Evolutionary conservation across 2,888 invertebrate species (phyloP).

Genomic region (Hydroisotoma schaefferi): DNA sequence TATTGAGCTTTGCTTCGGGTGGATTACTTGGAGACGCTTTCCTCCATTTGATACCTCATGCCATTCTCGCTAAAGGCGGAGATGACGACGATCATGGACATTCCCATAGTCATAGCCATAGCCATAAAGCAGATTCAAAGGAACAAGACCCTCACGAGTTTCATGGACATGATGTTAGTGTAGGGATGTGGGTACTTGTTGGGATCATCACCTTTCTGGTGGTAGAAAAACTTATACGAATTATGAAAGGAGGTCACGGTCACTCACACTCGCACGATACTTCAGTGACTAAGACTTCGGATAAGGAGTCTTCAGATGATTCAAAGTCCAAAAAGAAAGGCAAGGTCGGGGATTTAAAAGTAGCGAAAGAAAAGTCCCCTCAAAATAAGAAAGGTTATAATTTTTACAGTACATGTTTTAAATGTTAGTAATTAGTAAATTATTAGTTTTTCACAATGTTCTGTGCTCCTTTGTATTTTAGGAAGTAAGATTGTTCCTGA

Average conservation of each 20-base stretch:
- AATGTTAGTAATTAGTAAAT: slow-evolving; percentile 7
- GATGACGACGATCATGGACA: slow-evolving; percentile 52
- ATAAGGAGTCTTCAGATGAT: slow-evolving; percentile 42
- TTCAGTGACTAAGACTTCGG: slow-evolving; percentile 22
- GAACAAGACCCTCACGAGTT: slow-evolving; percentile 49
- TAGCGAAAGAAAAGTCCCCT: neutral
- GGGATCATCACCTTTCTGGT: slow-evolving; percentile 89
- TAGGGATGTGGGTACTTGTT: slow-evolving; percentile 89
- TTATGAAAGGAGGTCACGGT: slow-evolving; percentile 77
- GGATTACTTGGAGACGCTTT: slow-evolving; percentile 98
- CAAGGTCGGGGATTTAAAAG: slow-evolving; percentile 34
- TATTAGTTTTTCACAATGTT: neutral
- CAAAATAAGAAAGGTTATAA: too few species aligned
- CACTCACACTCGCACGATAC: slow-evolving; percentile 57
- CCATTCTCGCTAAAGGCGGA: slow-evolving; percentile 60
- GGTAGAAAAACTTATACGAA: slow-evolving; percentile 87
- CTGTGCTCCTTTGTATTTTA: neutral
- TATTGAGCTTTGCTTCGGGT: slow-evolving; percentile 90
- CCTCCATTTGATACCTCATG: slow-evolving; percentile 96
- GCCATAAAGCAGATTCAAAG: slow-evolving; percentile 53
- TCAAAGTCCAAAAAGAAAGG: slow-evolving; percentile 50
- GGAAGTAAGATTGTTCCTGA: slow-evolving; percentile 27
- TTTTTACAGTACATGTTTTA: too few species aligned
- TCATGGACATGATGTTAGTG: slow-evolving; percentile 76
- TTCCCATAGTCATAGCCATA: slow-evolving; percentile 57